Evolutionary conservation across 2,797 vertebrate species (phyloP), one percentile per base, ranked within the genome.

Genomic region (Pseudotriccus pelzelni): DNA sequence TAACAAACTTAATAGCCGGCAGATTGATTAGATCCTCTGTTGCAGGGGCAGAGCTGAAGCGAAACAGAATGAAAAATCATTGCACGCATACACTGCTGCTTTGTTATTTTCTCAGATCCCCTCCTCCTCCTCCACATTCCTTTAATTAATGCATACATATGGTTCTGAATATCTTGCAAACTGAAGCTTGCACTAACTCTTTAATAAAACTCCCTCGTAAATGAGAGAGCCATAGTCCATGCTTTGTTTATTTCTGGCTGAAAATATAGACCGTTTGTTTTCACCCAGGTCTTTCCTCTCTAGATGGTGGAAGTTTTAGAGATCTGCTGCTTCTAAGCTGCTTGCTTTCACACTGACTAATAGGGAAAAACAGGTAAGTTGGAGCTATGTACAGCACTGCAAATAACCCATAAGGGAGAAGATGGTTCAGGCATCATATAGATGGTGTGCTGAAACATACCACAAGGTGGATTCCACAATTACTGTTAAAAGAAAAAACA

Each of bases 11-110:
- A 99, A 99, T 99, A 99, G 99, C 99, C 98, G 98, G 99, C 99
- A 99, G 99, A 99, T 99, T 99, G 99, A 99, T 99, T 99, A 99
- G 99, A 99, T 99, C 99, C 99, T 99, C 99, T 98, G 99, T 99
- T 99, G 98, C 98, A 98, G 98, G 98, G 99, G 98, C 98, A 98
- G 98, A 99, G 98, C 98, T 99, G 98, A 98, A 98, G 99, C 98
- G 98, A 99, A 99, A 98, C 99, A 99, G 98, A 99, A 99, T 99
- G 99, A 99, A 99, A 99, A 99, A 99, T 98, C 98, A 98, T 99
- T 98, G 98, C 98, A 98, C 80, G 93, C 97, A 97, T 98, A 98
- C 98, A 97, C 98, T 98, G 98, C 98, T 97, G 97, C 97, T 97
- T 98, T 98, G 98, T 98, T 98, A 97, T 98, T 98, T 98, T 98